These are phyloP conservation scores for Nemoura dubitans DNA, from an alignment of 2,888 invertebrate species.

Conservation along the genomic window DNA sequence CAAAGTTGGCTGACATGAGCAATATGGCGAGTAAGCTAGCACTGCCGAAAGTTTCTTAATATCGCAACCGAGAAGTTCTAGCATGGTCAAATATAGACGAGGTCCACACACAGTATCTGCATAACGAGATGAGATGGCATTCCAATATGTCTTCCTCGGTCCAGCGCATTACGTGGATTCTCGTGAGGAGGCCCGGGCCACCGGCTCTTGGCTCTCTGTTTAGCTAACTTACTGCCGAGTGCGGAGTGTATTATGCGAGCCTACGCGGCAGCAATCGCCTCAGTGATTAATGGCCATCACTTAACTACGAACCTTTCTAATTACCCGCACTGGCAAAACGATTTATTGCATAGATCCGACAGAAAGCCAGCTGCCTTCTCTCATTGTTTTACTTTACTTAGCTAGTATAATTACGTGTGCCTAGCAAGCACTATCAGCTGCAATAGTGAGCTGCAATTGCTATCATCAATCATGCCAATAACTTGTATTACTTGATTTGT, in stretches of 20 bases:
- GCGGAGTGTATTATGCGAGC: neutral
- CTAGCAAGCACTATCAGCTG: neutral
- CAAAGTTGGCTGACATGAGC: neutral
- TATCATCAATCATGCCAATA: slow-evolving; percentile 12
- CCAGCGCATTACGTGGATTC: neutral
- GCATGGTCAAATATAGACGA: slow-evolving; percentile 7
- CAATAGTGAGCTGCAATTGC: neutral
- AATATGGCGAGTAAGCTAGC: neutral
- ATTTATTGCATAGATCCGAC: slow-evolving; percentile 31
- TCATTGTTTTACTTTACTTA: slow-evolving; percentile 5
- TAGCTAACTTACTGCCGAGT: neutral
- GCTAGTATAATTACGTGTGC: slow-evolving; percentile 1
- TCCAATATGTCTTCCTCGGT: slow-evolving; percentile 7
- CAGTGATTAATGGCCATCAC: slow-evolving; percentile 38
- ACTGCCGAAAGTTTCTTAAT: neutral
- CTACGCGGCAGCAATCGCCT: neutral
- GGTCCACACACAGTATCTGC: slow-evolving; percentile 7
- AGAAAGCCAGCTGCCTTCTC: slow-evolving; percentile 12
- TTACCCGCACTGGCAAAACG: slow-evolving; percentile 41
- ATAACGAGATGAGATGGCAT: neutral
- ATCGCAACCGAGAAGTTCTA: neutral
- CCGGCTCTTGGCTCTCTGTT: neutral
- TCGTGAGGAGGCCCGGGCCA: neutral
- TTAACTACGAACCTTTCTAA: slow-evolving; percentile 46
- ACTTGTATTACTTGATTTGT: slow-evolving; percentile 12